Evolutionary conservation across 2,797 vertebrate species (phyloP).

Genomic region (Lepus townsendii): DNA sequence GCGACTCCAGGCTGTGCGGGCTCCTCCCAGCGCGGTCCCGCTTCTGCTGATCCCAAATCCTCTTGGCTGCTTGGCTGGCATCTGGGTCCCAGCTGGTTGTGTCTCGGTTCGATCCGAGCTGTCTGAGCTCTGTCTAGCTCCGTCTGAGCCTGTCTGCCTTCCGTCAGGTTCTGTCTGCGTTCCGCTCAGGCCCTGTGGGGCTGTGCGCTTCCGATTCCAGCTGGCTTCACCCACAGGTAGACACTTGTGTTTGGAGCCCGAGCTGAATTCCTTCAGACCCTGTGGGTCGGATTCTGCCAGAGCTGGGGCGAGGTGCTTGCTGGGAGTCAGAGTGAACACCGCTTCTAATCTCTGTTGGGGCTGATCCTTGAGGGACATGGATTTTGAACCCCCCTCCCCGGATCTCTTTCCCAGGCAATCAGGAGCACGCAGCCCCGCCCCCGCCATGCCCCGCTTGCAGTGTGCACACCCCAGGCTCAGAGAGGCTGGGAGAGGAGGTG

Average conservation of each 20-base stretch:
- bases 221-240: not conserved
- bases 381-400: not conserved
- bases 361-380: slow-evolving; percentile 8
- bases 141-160: slow-evolving; percentile 46
- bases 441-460: not conserved
- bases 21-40: not conserved
- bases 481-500: not conserved
- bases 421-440: not conserved
- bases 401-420: slow-evolving; percentile 48
- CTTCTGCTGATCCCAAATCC: not conserved
- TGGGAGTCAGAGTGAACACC: slow-evolving; percentile 19
- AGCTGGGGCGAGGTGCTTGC: not conserved
- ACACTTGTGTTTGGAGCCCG: not conserved
- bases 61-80: not conserved
- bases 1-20: not conserved
- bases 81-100: slow-evolving; percentile 64
- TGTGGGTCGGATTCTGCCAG: not conserved
- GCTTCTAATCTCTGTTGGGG: slow-evolving; percentile 4
- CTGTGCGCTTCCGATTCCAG: not conserved
- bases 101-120: slow-evolving; percentile 64
- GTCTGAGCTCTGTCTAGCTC: not conserved
- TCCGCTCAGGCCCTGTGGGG: not conserved
- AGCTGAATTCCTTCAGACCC: not conserved
- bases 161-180: not conserved
- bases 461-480: not conserved